phyloP scores from a whole-genome alignment of 1,140 invertebrate species.

The Ips typographus region DNA sequence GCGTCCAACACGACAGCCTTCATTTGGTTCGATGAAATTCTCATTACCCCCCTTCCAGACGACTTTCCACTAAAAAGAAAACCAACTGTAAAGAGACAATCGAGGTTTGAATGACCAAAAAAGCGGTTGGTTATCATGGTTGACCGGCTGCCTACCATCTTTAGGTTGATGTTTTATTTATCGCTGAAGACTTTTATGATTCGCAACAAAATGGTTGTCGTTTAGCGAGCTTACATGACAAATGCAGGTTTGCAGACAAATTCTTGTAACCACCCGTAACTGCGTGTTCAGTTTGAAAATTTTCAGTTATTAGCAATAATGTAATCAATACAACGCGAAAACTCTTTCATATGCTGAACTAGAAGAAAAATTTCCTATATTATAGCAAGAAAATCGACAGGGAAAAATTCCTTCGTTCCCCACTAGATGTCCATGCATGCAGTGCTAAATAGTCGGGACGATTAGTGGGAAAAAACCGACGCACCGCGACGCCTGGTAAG shows the following conservation, averaged over 20 bases:
- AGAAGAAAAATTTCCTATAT: too few species aligned
- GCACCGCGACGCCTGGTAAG: slow-evolving; percentile 25
- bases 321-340: too few species aligned
- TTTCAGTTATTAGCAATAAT: too few species aligned
- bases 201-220: slow-evolving; percentile 43
- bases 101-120: slow-evolving; percentile 14
- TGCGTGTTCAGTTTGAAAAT: too few species aligned
- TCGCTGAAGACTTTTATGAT: slow-evolving; percentile 44
- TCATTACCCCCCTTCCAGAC: neutral
- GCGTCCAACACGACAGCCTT: slow-evolving; percentile 14
- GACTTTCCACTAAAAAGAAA: neutral
- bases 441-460: slow-evolving; percentile 9
- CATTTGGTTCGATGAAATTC: slow-evolving; percentile 4
- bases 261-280: too few species aligned
- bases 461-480: slow-evolving; percentile 24
- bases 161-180: slow-evolving; percentile 46
- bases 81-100: too few species aligned
- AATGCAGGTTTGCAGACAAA: neutral
- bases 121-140: slow-evolving; percentile 37
- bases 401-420: slow-evolving; percentile 18
- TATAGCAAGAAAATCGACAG: neutral
- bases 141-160: slow-evolving; percentile 37
- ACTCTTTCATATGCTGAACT: too few species aligned
- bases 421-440: slow-evolving; percentile 31
- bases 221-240: slow-evolving; percentile 7